phyloP scores from a whole-genome alignment of 2,113 vertebrate genomes.

The Balaeniceps rex region DNA sequence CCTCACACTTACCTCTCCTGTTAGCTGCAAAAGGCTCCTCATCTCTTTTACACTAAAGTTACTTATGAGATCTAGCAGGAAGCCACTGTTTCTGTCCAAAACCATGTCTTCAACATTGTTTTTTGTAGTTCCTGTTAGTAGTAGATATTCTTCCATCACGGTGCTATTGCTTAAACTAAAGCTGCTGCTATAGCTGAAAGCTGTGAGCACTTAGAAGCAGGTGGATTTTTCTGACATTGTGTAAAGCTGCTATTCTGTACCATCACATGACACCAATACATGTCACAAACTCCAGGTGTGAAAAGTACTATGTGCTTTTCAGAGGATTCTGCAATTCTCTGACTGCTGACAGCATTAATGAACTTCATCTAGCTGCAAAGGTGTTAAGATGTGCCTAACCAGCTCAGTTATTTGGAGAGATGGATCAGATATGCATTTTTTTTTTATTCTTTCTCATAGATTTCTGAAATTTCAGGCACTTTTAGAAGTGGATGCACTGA shows the following conservation, averaged over 20 bases:
- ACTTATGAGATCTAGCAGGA: neutral
- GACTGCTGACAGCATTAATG: neutral
- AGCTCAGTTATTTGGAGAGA: neutral
- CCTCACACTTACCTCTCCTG: neutral
- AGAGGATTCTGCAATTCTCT: neutral
- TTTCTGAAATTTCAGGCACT: neutral
- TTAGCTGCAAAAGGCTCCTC: neutral
- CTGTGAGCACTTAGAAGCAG: neutral
- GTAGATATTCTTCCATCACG: neutral
- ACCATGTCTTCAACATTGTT: neutral
- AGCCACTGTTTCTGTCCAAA: neutral
- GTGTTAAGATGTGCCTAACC: neutral
- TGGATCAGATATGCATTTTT: neutral
- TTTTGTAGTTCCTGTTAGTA: neutral
- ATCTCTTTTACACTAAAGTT: neutral
- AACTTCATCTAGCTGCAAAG: neutral
- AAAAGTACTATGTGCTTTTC: neutral
- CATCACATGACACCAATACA: neutral
- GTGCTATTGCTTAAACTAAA: neutral
- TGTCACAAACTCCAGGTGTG: neutral
- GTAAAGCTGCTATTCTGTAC: neutral
- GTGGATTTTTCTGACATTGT: neutral
- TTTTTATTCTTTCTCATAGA: neutral
- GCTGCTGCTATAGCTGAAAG: neutral
- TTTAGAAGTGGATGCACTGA: neutral